A percentile compares a stretch with the other conserved stretches of the same genome.
phyloP scores from a whole-genome alignment of 2,113 vertebrate genomes.

The Stictonetta naevosa region DNA sequence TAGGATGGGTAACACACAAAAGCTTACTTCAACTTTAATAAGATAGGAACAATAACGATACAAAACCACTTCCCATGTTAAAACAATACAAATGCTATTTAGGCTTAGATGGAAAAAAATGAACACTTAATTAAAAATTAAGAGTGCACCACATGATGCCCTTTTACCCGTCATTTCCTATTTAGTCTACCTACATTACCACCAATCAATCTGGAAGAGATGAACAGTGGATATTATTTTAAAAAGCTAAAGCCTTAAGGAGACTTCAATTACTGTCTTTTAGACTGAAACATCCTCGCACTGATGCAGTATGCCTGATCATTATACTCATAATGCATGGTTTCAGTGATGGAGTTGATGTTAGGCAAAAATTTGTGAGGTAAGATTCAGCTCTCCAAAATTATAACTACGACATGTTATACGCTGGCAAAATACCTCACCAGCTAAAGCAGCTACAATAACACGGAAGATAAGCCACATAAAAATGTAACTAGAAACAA shows the following conservation, averaged over 20 bases:
- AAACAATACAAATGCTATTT: not conserved
- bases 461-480: not conserved
- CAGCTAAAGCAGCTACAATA: not conserved
- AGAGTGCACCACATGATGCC: not conserved
- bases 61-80: not conserved
- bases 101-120: not conserved
- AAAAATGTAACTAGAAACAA: not conserved
- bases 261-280: not conserved
- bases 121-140: not conserved
- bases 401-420: not conserved
- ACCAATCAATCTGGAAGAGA: not conserved
- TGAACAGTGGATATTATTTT: not conserved
- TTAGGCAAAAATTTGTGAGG: not conserved
- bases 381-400: not conserved
- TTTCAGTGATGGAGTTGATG: not conserved
- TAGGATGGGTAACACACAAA: not conserved
- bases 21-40: not conserved
- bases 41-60: not conserved
- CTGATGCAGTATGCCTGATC: not conserved
- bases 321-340: rapidly evolving
- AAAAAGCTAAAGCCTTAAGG: not conserved
- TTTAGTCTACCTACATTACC: not conserved
- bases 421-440: not conserved
- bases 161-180: not conserved
- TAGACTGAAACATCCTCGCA: not conserved